Evolutionary conservation across 2,113 vertebrate genomes (phyloP), one percentile per base, ranked within the genome.

Genomic region (Phaethon lepturus): DNA sequence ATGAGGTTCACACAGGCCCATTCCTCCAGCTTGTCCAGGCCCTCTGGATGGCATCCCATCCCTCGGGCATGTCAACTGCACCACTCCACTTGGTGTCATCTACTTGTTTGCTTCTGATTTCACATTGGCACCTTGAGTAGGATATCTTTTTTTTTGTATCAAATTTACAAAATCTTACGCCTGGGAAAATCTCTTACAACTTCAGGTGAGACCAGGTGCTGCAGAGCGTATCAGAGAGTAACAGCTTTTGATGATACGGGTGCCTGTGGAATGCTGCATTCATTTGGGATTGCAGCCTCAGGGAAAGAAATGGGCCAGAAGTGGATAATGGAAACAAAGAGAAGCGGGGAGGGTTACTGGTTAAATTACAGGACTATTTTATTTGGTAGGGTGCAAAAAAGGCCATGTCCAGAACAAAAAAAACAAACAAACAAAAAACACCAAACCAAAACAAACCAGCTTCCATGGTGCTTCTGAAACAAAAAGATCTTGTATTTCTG

Each of bases 111-210:
- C 52, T 44, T 71, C 44, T 55, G 24, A 31, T 59, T 88, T 77
- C 45, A 35, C 17, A 3, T 33, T 29, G 40, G 3, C 7, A 22
- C 17, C 28, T 76, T 0, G 0, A 78, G 13, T 42, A 87, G 60
- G 7, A 8, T 53, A 42, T 47, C 2, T 69, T 13, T 35, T 10
- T 75, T 35, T 35, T 33, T 9, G 14, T 4, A 22, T 86, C 16
- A 55, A 17, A 88, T 66, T 66, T 58, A 50, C 23, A 38, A 59
- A 80, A 74, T 71, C 26, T 88, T 40, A 19, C 52, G 22, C 31
- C 33, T 95, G 50, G 56, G 64, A 80, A 89, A n/a, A 84, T 42
- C 33, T 40, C 18, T 58, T n/a, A 11, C 3, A 52, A 16, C 31
- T 72, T 81, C 25, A 67, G 50, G 17, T 93, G 90, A 18, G 90